phyloP scores from a whole-genome alignment of 2,888 invertebrate genomes.

The Antitype chi region DNA sequence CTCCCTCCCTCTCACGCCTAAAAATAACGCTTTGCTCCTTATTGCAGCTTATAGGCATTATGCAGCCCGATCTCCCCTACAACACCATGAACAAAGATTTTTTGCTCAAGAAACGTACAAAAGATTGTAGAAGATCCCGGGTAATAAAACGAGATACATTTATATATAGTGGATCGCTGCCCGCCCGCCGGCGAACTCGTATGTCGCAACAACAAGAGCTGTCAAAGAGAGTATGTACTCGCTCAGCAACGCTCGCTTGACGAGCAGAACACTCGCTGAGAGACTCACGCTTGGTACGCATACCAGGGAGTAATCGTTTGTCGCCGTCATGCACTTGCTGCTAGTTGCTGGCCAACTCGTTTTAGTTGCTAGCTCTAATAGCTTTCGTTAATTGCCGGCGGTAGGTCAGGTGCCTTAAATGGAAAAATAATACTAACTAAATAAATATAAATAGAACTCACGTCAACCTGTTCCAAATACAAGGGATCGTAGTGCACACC shows the following conservation, averaged over 20 bases:
- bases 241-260: neutral
- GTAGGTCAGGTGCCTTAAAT: neutral
- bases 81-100: neutral
- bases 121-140: neutral
- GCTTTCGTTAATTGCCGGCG: neutral
- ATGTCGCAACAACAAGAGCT: neutral
- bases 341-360: neutral
- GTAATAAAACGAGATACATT: neutral
- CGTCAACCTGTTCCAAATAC: conserved; percentile 95
- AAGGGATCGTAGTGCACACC: conserved; percentile 99
- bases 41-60: neutral
- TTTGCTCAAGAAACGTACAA: neutral
- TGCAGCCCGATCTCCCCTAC: neutral
- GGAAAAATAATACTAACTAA: neutral
- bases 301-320: neutral
- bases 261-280: neutral
- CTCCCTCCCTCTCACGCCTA: neutral
- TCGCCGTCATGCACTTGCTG: neutral
- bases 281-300: neutral
- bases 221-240: neutral
- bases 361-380: neutral
- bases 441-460: conserved; percentile 84
- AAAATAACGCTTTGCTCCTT: neutral
- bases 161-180: neutral
- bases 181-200: neutral